Percentiles rank a stretch among this genome's conserved stretches.
These are phyloP conservation scores for Teleopsis dalmanni DNA, from an alignment of 1,140 invertebrate genomes.

Conservation along the genomic window DNA sequence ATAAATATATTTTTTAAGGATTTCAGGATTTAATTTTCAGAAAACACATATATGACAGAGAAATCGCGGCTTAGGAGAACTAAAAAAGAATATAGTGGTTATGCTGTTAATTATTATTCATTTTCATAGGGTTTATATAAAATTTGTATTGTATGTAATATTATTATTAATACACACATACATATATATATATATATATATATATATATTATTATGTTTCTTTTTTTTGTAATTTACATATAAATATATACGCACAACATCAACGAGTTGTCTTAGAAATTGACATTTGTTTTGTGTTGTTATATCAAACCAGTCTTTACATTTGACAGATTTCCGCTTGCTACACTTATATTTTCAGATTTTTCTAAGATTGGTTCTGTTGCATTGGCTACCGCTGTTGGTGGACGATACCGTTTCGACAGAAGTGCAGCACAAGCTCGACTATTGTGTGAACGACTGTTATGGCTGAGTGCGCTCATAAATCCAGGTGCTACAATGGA, in stretches of 20 bases:
- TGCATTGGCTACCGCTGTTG: constrained; percentile 18
- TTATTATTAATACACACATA: too few relatives aligned
- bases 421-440: constrained; percentile 22
- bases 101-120: too few relatives aligned
- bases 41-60: too few relatives aligned
- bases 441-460: constrained; percentile 35
- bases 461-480: constrained; percentile 33
- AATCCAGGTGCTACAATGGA: constrained; percentile 42
- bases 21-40: too few relatives aligned
- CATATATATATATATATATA: background rate
- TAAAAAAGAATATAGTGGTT: too few relatives aligned
- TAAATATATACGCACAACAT: background rate
- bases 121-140: too few relatives aligned
- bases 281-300: background rate
- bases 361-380: constrained; percentile 13
- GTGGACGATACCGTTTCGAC: constrained; percentile 14
- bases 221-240: background rate
- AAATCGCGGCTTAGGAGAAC: too few relatives aligned
- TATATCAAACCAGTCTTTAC: constrained; percentile 34
- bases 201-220: too few relatives aligned
- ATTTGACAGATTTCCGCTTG: constrained; percentile 34
- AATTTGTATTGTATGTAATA: too few relatives aligned
- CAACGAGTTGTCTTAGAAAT: background rate
- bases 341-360: constrained; percentile 22
- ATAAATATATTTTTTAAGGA: too few relatives aligned